Percentiles rank a stretch among this genome's conserved stretches.
Conservation (phyloP, 2,888 invertebrate species). For the Trichacis sp. region DNA sequence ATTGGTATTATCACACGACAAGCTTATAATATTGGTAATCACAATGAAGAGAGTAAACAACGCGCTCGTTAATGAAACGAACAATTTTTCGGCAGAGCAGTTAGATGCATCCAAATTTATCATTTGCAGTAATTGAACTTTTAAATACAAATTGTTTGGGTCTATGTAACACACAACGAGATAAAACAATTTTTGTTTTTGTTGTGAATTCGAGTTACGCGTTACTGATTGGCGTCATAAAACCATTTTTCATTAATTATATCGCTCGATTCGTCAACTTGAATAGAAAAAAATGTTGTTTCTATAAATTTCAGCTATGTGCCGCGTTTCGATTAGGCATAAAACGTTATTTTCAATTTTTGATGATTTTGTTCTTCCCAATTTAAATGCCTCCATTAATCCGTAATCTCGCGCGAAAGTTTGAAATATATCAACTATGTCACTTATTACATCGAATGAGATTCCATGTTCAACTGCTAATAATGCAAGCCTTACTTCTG, state of each 20-base stretch:
- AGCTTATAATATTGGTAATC: neutral
- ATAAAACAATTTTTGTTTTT: neutral
- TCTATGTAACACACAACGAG: neutral
- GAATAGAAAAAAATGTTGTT: neutral
- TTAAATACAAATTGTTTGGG: neutral
- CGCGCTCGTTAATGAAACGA: no score
- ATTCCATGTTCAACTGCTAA: no score
- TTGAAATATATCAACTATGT: no score
- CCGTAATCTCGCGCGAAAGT: neutral
- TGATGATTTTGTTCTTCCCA: neutral
- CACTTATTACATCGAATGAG: no score
- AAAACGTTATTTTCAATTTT: neutral
- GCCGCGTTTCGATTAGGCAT: neutral
- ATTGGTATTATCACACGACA: neutral
- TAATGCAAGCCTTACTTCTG: no score
- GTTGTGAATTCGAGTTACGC: no score
- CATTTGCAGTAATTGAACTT: no score
- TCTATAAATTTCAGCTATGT: neutral
- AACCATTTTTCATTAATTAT: neutral
- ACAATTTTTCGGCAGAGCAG: no score
- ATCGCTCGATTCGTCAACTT: neutral
- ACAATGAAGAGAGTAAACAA: no score
- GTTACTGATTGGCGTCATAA: no score
- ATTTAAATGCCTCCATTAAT: neutral
- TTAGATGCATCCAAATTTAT: no score